Conservation (phyloP, 2,113 vertebrate genomes). For the Dicaeum eximium region DNA sequence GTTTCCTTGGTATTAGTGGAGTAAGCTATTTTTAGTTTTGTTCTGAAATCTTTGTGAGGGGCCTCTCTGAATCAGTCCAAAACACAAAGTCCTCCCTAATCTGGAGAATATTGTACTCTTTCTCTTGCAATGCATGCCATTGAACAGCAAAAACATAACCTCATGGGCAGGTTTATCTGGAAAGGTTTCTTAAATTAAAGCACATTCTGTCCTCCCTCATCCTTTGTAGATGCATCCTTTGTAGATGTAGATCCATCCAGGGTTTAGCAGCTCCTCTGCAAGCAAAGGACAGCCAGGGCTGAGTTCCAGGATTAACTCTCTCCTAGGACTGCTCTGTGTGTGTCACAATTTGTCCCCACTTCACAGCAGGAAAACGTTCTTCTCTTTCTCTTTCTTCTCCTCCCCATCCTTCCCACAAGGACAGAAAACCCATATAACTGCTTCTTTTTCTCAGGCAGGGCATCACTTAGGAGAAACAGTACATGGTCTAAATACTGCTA, state of each 20-base stretch:
- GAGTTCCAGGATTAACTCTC: neutral
- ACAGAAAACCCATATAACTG: neutral
- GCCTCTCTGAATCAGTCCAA: slow-evolving; percentile 43
- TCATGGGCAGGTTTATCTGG: neutral
- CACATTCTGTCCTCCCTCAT: neutral
- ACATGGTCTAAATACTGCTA: neutral
- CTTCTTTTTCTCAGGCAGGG: neutral
- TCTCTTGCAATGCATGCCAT: neutral
- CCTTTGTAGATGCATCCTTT: neutral
- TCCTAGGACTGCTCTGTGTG: neutral
- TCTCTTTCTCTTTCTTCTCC: neutral
- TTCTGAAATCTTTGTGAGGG: slow-evolving; percentile 32
- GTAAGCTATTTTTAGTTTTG: slow-evolving; percentile 61
- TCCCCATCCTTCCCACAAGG: neutral
- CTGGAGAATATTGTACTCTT: neutral
- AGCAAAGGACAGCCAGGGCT: neutral
- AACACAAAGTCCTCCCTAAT: neutral
- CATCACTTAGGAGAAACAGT: neutral
- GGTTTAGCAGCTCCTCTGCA: neutral
- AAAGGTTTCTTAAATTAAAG: neutral
- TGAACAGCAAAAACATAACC: neutral
- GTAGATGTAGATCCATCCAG: neutral
- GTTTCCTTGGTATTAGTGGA: slow-evolving; percentile 27
- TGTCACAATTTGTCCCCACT: neutral
- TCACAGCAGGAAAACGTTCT: neutral